Conservation (phyloP, 2,113 vertebrate species). For the Melospiza georgiana region DNA sequence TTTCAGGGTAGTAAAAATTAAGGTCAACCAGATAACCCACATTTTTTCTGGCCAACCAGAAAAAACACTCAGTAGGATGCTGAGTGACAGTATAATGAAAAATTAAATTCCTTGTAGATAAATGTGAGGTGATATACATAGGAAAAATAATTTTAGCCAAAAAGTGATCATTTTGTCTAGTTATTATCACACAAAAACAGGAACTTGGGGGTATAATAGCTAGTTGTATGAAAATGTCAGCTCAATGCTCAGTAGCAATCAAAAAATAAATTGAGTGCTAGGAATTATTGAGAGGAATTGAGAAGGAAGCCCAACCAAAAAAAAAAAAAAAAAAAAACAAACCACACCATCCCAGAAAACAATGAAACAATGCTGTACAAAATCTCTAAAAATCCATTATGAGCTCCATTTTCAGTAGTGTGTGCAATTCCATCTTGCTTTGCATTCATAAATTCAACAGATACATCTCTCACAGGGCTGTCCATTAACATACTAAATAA, state of each 20-base stretch:
- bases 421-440: not conserved
- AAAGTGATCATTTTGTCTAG: not conserved
- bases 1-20: not conserved
- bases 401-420: not conserved
- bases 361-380: not conserved
- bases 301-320: not conserved
- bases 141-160: not conserved
- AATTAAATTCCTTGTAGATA: not conserved
- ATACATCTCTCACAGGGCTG: not conserved
- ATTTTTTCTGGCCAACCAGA: not conserved
- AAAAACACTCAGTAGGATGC: not conserved
- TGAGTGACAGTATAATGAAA: not conserved
- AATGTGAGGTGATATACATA: not conserved
- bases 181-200: not conserved
- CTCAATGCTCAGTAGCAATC: not conserved
- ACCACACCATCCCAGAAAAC: not conserved
- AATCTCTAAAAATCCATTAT: not conserved
- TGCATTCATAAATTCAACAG: not conserved
- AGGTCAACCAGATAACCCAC: not conserved
- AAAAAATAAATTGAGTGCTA: slow-evolving; percentile 16
- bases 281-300: not conserved
- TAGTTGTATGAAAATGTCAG: not conserved
- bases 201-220: not conserved
- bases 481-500: not conserved
- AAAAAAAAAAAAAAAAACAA: no score